These are phyloP conservation scores for Lithophane socia DNA, from an alignment of 2,888 invertebrate species.

Conservation along the genomic window DNA sequence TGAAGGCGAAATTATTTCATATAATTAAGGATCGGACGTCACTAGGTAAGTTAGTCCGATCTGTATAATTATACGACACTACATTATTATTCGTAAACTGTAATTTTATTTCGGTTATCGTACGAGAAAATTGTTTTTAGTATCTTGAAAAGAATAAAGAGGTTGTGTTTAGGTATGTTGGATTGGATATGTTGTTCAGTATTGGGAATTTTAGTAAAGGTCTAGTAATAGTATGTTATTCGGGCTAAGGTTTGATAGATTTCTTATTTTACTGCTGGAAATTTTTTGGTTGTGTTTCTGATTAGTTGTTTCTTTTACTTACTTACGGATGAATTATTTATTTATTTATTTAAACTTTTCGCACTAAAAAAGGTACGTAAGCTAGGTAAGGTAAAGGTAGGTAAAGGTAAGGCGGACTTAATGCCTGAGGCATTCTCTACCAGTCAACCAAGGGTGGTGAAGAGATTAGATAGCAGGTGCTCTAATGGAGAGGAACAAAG, in stretches of 20 bases:
- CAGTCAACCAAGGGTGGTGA: too few relatives aligned
- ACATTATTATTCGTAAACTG: conserved; percentile 41
- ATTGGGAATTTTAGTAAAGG: neutral
- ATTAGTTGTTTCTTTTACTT: neutral
- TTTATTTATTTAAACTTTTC: too few relatives aligned
- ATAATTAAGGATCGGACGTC: too few relatives aligned
- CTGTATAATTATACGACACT: conserved; percentile 46
- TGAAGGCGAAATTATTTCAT: too few relatives aligned
- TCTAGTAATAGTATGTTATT: neutral
- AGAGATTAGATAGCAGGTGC: too few relatives aligned
- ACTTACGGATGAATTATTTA: too few relatives aligned
- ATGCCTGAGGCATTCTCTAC: too few relatives aligned
- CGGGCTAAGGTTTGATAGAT: neutral
- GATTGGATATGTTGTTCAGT: neutral
- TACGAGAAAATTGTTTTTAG: conserved; percentile 12
- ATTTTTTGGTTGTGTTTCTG: neutral
- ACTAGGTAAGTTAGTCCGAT: too few relatives aligned
- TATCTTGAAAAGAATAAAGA: conserved; percentile 10
- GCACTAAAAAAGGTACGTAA: too few relatives aligned
- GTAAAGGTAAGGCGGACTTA: too few relatives aligned
- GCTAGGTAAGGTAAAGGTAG: too few relatives aligned
- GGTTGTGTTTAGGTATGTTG: conserved; percentile 5
- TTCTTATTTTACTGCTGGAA: neutral
- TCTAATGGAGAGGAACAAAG: too few relatives aligned
- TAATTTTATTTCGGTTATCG: conserved; percentile 50